These are phyloP conservation scores for Atherinosoma microstoma DNA, from an alignment of 2,797 vertebrate species.

Conservation along the genomic window DNA sequence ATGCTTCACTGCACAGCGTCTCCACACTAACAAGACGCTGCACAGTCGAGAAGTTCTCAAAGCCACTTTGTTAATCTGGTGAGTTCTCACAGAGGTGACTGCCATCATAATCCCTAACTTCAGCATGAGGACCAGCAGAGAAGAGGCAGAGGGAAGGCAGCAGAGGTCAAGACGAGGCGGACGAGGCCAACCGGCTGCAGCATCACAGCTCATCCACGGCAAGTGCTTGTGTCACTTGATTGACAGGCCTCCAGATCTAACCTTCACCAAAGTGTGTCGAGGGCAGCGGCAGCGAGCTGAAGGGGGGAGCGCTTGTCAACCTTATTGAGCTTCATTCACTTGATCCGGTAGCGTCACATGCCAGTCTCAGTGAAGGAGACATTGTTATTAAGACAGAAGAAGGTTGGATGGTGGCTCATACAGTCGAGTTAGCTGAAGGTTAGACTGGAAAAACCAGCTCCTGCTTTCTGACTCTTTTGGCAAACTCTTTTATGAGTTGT, in stretches of 20 bases:
- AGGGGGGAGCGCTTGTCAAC: constrained; percentile 75
- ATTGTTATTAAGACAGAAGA: constrained; percentile 38
- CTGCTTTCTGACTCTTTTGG: background rate
- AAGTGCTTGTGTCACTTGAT: constrained; percentile 80
- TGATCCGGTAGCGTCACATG: constrained; percentile 69
- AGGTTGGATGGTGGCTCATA: constrained; percentile 30
- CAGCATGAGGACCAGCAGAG: constrained; percentile 43
- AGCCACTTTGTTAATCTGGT: constrained; percentile 46
- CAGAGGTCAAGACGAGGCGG: constrained; percentile 54
- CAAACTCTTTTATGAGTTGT: background rate
- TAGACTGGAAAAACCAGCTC: background rate
- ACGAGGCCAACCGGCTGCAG: constrained; percentile 43
- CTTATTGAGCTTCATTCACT: constrained; percentile 69
- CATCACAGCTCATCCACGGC: constrained; percentile 68
- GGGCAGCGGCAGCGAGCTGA: constrained; percentile 65
- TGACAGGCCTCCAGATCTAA: constrained; percentile 80
- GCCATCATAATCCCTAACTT: constrained; percentile 64
- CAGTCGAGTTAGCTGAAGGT: constrained; percentile 13
- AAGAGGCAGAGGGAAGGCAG: constrained; percentile 49
- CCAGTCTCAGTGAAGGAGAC: constrained; percentile 58
- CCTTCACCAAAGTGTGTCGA: constrained; percentile 78
- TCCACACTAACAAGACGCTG: constrained; percentile 1
- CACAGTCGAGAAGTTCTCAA: constrained; percentile 29
- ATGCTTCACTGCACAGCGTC: background rate
- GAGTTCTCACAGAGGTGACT: constrained; percentile 51